Evolutionary conservation across 1,140 invertebrate species (phyloP).

Genomic region (Hypsibius dujardini): DNA sequence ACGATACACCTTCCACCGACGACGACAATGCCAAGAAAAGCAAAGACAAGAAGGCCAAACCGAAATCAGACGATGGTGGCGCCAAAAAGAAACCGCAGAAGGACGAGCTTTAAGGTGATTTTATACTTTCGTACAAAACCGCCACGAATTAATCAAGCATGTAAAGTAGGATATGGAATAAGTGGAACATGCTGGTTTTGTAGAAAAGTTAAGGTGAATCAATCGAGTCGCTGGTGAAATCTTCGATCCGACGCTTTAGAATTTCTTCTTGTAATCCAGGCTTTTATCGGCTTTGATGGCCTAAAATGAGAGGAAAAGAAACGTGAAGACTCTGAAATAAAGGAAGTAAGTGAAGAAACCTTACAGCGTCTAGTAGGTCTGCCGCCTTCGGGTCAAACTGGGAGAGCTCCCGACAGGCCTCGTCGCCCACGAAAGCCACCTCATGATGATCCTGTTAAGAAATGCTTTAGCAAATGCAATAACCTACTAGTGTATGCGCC

Average conservation of each 20-base stretch:
- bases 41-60: neutral
- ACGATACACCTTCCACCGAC: neutral
- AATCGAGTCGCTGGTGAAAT: no score
- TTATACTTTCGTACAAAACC: neutral
- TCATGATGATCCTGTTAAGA: slow-evolving; percentile 69
- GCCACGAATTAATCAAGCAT: neutral
- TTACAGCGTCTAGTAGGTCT: slow-evolving; percentile 50
- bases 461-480: slow-evolving; percentile 23
- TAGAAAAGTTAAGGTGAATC: no score
- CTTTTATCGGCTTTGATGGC: neutral
- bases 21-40: neutral
- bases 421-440: slow-evolving; percentile 95
- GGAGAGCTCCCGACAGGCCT: slow-evolving; percentile 72
- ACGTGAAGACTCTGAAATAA: neutral
- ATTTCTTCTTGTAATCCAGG: neutral
- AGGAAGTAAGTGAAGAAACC: neutral
- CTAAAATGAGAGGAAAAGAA: neutral
- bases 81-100: neutral
- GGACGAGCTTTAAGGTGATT: neutral
- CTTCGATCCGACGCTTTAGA: neutral
- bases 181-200: neutral
- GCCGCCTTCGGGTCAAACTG: slow-evolving; percentile 65
- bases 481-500: slow-evolving; percentile 10
- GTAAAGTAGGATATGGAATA: neutral
- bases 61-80: no score